Evolutionary conservation across 2,797 vertebrate genomes (phyloP).

Genomic region (Atherinosoma microstoma): DNA sequence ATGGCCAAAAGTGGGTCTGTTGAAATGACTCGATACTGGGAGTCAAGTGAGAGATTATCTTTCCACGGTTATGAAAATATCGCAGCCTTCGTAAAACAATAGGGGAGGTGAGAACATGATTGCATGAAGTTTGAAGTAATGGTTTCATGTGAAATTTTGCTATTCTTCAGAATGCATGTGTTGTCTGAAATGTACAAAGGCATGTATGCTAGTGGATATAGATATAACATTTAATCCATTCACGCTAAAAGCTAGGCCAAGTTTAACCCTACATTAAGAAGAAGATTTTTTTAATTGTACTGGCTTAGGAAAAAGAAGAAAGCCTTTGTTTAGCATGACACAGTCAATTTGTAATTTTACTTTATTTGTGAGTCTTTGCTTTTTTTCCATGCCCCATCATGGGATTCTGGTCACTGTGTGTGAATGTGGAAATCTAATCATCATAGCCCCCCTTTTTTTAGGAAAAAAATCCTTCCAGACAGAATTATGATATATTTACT

Average conservation of each 20-base stretch:
- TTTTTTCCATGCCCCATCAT: conserved; percentile 50
- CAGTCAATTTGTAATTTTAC: conserved; percentile 17
- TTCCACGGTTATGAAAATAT: conserved; percentile 95
- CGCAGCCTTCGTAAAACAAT: conserved; percentile 85
- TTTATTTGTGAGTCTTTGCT: conserved; percentile 18
- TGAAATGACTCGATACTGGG: conserved; percentile 98
- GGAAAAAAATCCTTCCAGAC: conserved; percentile 69
- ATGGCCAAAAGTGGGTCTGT: conserved; percentile 95
- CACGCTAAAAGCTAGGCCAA: background rate
- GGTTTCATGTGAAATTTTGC: conserved; percentile 36
- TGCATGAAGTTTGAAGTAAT: conserved; percentile 39
- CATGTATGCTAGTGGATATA: background rate
- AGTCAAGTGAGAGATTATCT: conserved; percentile 99
- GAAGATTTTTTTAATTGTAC: background rate
- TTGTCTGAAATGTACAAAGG: conserved; percentile 14
- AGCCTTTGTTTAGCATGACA: conserved; percentile 21
- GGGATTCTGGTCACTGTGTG: conserved; percentile 58
- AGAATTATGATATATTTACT: conserved; percentile 80
- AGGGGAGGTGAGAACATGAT: conserved; percentile 77
- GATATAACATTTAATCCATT: conserved; percentile 7
- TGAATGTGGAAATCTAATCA: conserved; percentile 76
- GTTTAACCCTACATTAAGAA: background rate
- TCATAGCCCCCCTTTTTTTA: conserved; percentile 72
- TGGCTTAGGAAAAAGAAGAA: background rate
- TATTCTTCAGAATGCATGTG: conserved; percentile 7